phyloP scores from a whole-genome alignment of 2,888 invertebrate genomes.

The Lasioglossum zephyrum region DNA sequence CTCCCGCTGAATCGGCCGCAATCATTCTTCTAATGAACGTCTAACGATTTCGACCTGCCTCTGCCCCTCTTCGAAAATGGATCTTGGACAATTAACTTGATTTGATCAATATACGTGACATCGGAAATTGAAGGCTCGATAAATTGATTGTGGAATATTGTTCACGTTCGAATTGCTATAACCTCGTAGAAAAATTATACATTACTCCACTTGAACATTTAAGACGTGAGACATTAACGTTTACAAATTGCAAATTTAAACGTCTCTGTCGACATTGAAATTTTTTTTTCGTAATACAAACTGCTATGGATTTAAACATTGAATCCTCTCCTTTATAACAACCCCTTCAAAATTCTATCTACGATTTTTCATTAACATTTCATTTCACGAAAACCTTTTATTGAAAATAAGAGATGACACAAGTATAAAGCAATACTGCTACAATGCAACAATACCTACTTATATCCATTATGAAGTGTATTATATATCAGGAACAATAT shows the following conservation, averaged over 20 bases:
- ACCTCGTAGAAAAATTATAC: background rate
- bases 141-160: background rate
- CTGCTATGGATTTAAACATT: background rate
- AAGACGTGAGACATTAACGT: background rate
- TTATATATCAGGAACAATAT: background rate
- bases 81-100: background rate
- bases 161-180: background rate
- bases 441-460: background rate
- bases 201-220: background rate
- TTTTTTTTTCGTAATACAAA: background rate
- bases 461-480: background rate
- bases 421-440: background rate
- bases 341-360: background rate
- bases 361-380: background rate
- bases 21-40: background rate
- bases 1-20: background rate
- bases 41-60: background rate
- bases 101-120: background rate
- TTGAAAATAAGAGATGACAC: background rate
- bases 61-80: background rate
- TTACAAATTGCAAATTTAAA: too few relatives aligned
- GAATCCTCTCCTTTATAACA: background rate
- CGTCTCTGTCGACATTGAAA: too few relatives aligned
- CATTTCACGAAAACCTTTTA: background rate
- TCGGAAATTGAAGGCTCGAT: background rate